Evolutionary conservation across 2,797 vertebrate genomes (phyloP).

Genomic region (Lithobates pipiens): DNA sequence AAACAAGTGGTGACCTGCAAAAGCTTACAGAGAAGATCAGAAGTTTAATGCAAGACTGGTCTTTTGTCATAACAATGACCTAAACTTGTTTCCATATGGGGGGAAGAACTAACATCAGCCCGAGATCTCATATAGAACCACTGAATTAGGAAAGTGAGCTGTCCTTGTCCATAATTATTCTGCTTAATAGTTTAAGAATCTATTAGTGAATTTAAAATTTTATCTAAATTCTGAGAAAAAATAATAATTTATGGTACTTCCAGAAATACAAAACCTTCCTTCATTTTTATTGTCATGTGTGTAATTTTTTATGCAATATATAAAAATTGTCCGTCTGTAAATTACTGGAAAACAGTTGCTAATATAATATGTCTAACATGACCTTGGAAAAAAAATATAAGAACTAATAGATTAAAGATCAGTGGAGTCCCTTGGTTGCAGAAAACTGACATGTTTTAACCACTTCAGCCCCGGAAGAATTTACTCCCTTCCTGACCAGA

Average conservation of each 20-base stretch:
- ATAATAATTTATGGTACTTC: not conserved
- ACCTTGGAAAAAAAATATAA: not conserved
- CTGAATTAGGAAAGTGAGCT: not conserved
- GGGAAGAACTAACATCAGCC: not conserved
- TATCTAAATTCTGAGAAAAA: not conserved
- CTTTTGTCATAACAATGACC: not conserved
- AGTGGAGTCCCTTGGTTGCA: too few species aligned
- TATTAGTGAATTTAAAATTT: not conserved
- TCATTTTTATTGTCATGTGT: conserved; percentile 46
- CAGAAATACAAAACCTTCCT: conserved; percentile 17
- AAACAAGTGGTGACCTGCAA: not conserved
- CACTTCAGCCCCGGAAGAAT: too few species aligned
- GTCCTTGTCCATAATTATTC: not conserved
- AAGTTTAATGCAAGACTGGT: not conserved
- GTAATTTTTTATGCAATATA: conserved; percentile 58
- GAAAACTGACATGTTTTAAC: too few species aligned
- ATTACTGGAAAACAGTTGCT: conserved; percentile 23
- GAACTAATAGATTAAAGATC: too few species aligned
- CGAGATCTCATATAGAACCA: not conserved
- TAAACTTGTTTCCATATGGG: not conserved
- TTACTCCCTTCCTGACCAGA: too few species aligned
- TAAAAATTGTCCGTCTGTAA: not conserved
- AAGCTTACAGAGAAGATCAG: not conserved
- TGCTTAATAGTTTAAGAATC: too few species aligned
- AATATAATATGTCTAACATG: conserved; percentile 19